These are phyloP conservation scores for Plagodis dolabraria DNA, from an alignment of 2,888 invertebrate species.

Conservation along the genomic window DNA sequence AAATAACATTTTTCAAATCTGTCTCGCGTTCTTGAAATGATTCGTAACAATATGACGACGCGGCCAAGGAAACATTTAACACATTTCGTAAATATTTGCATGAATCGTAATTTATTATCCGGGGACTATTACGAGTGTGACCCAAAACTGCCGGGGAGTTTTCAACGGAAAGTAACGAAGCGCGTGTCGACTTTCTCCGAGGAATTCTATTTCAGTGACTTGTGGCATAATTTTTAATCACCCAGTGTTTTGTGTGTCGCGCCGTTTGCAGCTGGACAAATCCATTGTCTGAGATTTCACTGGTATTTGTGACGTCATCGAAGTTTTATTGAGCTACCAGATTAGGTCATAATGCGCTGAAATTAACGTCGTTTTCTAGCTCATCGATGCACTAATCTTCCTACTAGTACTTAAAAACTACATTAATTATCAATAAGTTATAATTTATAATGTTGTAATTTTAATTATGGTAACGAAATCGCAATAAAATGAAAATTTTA, in stretches of 20 bases:
- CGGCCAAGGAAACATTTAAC: constrained; percentile 24
- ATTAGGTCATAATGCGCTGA: no score
- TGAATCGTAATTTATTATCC: constrained; percentile 58
- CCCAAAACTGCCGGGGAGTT: constrained; percentile 75
- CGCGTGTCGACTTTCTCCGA: constrained; percentile 73
- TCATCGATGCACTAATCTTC: no score
- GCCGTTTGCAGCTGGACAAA: constrained; percentile 51
- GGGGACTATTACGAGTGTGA: constrained; percentile 67
- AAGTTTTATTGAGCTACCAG: no score
- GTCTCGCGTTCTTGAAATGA: constrained; percentile 34
- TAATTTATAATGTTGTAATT: no score
- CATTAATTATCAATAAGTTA: no score
- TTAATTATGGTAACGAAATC: no score
- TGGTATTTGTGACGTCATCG: constrained; percentile 14
- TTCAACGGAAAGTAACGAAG: constrained; percentile 60
- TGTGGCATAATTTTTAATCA: constrained; percentile 64
- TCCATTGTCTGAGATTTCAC: constrained; percentile 53
- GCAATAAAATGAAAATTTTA: no score
- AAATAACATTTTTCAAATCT: constrained; percentile 38
- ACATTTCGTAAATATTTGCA: constrained; percentile 50
- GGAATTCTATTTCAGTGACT: constrained; percentile 66
- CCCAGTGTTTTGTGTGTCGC: constrained; percentile 27
- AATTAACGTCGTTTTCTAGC: no score
- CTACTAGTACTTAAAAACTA: no score
- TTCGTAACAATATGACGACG: constrained; percentile 45